Conservation (phyloP, 2,888 invertebrate genomes). For the Temnothorax unifasciatus region DNA sequence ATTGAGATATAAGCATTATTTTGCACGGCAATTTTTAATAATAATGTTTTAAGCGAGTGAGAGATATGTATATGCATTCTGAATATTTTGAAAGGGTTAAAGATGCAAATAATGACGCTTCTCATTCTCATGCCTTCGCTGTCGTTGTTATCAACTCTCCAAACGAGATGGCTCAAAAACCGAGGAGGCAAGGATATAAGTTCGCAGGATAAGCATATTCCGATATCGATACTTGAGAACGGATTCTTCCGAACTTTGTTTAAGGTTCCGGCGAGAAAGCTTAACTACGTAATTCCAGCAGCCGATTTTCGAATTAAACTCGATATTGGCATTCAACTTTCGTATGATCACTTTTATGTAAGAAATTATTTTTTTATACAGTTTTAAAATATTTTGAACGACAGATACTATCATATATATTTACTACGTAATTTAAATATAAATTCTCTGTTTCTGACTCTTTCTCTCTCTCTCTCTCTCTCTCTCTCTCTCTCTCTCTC, state of each 20-base stretch:
- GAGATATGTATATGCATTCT: not conserved
- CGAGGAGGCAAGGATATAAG: constrained; percentile 34
- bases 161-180: constrained; percentile 25
- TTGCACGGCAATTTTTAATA: not conserved
- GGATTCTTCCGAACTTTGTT: constrained; percentile 30
- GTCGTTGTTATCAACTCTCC: not conserved
- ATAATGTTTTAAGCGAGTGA: not conserved
- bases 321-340: not conserved
- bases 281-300: constrained; percentile 11
- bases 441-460: not conserved
- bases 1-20: not conserved
- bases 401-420: no score
- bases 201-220: not conserved
- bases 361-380: not conserved
- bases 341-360: not conserved
- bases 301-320: constrained; percentile 1
- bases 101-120: not conserved
- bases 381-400: not conserved
- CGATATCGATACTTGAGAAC: constrained; percentile 1
- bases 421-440: not conserved
- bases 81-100: not conserved
- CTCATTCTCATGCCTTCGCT: not conserved
- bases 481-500: no score
- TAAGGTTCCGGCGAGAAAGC: constrained; percentile 2
- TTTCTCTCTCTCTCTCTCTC: not conserved